Base-by-base conservation (phyloP, 2,888 invertebrate genomes). In the Eupithecia tripunctaria region DNA sequence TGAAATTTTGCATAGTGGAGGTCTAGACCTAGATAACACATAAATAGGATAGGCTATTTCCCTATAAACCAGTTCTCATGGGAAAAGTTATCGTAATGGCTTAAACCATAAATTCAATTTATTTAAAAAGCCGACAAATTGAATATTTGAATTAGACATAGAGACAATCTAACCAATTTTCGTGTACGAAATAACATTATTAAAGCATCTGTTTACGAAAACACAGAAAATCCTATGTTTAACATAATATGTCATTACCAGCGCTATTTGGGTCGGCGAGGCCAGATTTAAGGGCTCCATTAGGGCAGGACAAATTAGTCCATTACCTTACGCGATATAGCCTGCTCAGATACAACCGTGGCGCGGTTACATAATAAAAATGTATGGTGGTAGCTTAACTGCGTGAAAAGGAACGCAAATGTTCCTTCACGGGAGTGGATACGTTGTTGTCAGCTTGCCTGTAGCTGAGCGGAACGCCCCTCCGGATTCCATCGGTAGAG, bases 261-360 rank as follows among this genome's bases (percentile, higher is more conserved):
- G 70, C 79, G 77, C 82, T 81, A 84, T 86, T 87, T 85, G 79
- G 81, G 71, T 79, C 76, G 38, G 36, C 76, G 80, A 75, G 79
- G 76, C 79, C 85, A 85, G 84, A 86, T 86, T 86, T 84, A 83
- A 85, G 81, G 77, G 79, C 79, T 76, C 81, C 84, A 85, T 87
- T 87, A 86, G 73, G 78, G 77, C 74, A 82, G 84, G 85, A 86
- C 85, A 87, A 88, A 89, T 87, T 86, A 85, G 86, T 84, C 86
- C 87, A 86, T 88, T 88, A 88, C 82, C 82, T 82, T 82, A 80
- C 81, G 82, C 83, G 68, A 82, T 82, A 80, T 80, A 82, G 81
- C 78, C 84, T 82, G 25, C 56, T 56, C 56, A 79, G 69, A 72
- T 62, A 69, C 82, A 56, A 79, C 63, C 18, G 38, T 64, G 25